Conservation (phyloP, 53 echinoderm and acorn worm species). For the Apostichopus leukothele region DNA sequence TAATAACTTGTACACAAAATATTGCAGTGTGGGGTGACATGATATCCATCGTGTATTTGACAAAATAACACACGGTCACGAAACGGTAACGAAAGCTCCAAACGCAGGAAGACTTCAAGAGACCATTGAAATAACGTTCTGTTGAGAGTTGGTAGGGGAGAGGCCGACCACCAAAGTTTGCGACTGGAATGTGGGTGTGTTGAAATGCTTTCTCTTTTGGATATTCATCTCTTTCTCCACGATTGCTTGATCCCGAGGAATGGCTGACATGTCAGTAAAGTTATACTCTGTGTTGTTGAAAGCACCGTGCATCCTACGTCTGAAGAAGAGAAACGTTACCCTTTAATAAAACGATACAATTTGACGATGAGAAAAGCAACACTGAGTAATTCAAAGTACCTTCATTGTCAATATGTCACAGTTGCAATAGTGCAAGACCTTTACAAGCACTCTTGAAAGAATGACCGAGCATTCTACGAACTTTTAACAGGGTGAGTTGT, state of each 20-base stretch:
- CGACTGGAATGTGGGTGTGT: slow-evolving; percentile 42
- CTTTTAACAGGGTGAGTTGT: too few species aligned
- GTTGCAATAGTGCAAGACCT: too few species aligned
- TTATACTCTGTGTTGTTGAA: slow-evolving; percentile 87
- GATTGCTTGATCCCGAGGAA: slow-evolving; percentile 51
- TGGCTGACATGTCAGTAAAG: slow-evolving; percentile 69
- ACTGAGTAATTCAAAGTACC: too few species aligned
- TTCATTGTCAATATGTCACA: too few species aligned
- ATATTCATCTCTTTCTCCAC: slow-evolving; percentile 72
- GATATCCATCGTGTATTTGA: background rate
- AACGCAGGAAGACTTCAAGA: background rate
- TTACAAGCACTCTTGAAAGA: too few species aligned
- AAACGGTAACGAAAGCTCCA: background rate
- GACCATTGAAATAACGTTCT: slow-evolving; percentile 5
- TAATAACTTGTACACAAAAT: background rate
- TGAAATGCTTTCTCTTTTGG: slow-evolving; percentile 63
- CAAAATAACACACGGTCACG: background rate
- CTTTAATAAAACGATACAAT: background rate
- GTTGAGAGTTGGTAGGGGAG: background rate
- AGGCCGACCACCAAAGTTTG: slow-evolving; percentile 40
- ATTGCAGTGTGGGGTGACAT: background rate
- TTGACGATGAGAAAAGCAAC: background rate
- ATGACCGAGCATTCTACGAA: too few species aligned
- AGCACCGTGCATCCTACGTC: slow-evolving; percentile 82
- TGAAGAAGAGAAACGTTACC: slow-evolving; percentile 32